Base-by-base conservation (phyloP, 92 coral and sea anemone species). In the Zoanthus gigantus region DNA sequence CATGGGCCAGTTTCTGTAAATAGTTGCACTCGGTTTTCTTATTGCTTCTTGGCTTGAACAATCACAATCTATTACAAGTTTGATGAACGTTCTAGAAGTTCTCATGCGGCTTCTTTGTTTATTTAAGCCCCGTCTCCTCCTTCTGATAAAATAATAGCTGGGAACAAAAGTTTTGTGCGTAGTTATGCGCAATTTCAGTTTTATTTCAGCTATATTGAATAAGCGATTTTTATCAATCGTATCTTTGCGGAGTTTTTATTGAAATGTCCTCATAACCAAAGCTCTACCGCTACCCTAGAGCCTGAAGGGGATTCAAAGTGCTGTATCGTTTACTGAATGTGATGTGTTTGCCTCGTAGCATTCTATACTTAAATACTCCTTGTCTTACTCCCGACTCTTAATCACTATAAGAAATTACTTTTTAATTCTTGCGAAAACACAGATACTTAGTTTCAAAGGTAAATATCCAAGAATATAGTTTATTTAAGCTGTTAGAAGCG, bases 291-390 rank as follows among this genome's bases (percentile, higher is more conserved):
- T 14, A 0, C 11, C 7, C 75, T 53, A 12, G 85, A 17, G 74
- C 28, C 53, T 1, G 46, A 28, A 81, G 73, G 75, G 66, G 45
- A 80, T 65, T 73, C 50, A 81, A 81, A 66, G 60, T 29, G 30
- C 15, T 9, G 44, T 68, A 81, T 81, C 18, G 58, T 50, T 81
- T 67, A 66, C 75, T 81, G 23, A 54, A 54, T 31, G 23, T 63
- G 46, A 67, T 31, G 23, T 63, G 46, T 81, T 28, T 42, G 85
- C 75, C 85, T 73, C 15, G 85, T 57, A 66, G 85, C 85, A 61
- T 46, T 66, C 23, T 15, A 46, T 6, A 16, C 28, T 48, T 63
- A 42, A 50, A 52, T 47, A 48, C 34, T 71, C 68, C 73, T 50
- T 6, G 16, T 74, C 34, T 44, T 34, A 53, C 28, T 42, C 44